Evolutionary conservation across 2,113 vertebrate species (phyloP).

Genomic region (Tachysurus fulvidraco): DNA sequence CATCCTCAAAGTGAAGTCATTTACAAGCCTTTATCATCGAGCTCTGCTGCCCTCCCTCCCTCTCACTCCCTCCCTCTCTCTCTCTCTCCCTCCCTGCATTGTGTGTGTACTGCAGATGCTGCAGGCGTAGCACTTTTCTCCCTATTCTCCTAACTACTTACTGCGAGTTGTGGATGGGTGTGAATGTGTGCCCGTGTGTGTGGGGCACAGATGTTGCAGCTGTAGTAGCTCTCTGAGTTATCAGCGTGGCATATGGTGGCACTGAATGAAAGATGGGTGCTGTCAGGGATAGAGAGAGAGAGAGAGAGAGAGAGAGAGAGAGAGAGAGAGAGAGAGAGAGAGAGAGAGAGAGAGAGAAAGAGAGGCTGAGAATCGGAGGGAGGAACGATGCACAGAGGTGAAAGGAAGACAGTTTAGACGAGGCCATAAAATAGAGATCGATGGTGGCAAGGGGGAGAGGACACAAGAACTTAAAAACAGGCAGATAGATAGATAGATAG

Average conservation of each 20-base stretch:
- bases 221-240: constrained; percentile 71
- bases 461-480: background rate
- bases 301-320: background rate
- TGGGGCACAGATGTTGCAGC: constrained; percentile 73
- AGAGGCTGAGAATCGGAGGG: background rate
- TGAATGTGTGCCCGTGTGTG: constrained; percentile 25
- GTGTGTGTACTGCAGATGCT: constrained; percentile 31
- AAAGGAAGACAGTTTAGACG: background rate
- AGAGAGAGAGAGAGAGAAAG: constrained; percentile 53
- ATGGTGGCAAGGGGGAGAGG: background rate
- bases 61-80: background rate
- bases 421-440: constrained; percentile 21
- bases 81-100: background rate
- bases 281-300: constrained; percentile 71
- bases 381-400: background rate
- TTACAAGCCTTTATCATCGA: background rate
- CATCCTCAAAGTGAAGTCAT: background rate
- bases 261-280: constrained; percentile 78
- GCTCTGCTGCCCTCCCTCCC: background rate
- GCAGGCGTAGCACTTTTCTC: constrained; percentile 37
- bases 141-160: constrained; percentile 41
- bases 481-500: background rate
- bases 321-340: constrained; percentile 5
- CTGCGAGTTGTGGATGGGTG: constrained; percentile 51
- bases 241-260: constrained; percentile 76